These are phyloP conservation scores for Peromyscus leucopus DNA, from an alignment of 2,113 vertebrate genomes.

Conservation along the genomic window DNA sequence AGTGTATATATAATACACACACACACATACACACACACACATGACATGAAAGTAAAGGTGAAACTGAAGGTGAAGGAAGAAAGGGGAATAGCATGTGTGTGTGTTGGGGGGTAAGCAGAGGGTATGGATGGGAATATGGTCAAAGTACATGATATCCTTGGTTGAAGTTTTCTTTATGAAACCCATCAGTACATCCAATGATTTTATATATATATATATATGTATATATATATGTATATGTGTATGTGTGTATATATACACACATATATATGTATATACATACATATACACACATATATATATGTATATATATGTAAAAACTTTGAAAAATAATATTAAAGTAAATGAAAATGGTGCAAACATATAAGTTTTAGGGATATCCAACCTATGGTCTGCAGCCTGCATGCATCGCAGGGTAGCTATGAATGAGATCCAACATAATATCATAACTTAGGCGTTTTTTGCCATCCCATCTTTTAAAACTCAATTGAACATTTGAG, in stretches of 20 bases:
- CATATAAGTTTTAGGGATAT: background rate
- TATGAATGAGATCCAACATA: background rate
- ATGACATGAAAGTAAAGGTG: background rate
- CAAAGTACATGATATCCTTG: background rate
- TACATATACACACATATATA: too few relatives aligned
- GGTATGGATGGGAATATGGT: background rate
- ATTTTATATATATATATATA: background rate
- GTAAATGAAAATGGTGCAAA: background rate
- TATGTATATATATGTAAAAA: background rate
- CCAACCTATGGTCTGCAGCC: too few relatives aligned
- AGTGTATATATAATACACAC: background rate
- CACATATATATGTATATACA: too few relatives aligned
- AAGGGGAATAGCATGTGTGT: background rate
- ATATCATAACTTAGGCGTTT: background rate
- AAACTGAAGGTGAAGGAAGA: background rate
- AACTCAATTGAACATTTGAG: background rate
- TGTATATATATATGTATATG: too few relatives aligned
- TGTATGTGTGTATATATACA: too few relatives aligned
- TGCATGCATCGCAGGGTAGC: too few relatives aligned
- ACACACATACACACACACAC: background rate
- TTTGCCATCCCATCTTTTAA: background rate
- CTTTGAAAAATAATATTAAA: conserved; percentile 12
- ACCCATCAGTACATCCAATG: background rate
- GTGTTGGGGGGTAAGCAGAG: too few relatives aligned
- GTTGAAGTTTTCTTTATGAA: background rate